Conservation (phyloP, 2,113 vertebrate species). For the Alouatta palliata region DNA sequence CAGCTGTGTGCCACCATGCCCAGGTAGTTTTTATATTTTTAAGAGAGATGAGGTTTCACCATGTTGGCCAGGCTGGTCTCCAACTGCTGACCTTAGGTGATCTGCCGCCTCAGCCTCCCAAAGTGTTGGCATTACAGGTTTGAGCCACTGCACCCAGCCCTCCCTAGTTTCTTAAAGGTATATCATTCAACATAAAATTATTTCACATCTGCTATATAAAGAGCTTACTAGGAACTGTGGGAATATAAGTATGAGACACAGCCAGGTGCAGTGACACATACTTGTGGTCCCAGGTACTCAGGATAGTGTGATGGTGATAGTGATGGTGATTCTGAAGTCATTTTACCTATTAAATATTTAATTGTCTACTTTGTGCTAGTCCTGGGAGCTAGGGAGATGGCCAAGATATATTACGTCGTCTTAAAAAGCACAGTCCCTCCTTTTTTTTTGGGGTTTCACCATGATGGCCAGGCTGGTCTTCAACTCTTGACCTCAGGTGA, state of each 20-base stretch:
- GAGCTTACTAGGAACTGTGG: not conserved
- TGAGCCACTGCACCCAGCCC: not conserved
- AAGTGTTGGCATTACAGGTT: not conserved
- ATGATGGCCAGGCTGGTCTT: too few species aligned
- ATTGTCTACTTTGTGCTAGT: not conserved
- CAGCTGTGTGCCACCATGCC: not conserved
- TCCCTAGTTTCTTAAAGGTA: not conserved
- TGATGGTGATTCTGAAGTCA: not conserved
- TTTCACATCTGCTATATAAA: not conserved
- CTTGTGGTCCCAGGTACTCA: not conserved
- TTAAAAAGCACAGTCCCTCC: not conserved
- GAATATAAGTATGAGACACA: not conserved
- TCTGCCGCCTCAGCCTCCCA: not conserved
- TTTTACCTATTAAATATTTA: slow-evolving; percentile 1
- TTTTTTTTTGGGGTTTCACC: too few species aligned
- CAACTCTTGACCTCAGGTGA: too few species aligned
- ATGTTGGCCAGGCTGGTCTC: not conserved
- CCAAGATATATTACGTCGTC: not conserved
- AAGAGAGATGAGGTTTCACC: not conserved
- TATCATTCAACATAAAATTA: not conserved
- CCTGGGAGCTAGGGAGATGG: not conserved
- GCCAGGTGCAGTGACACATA: not conserved
- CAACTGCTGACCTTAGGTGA: not conserved
- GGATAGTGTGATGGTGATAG: not conserved
- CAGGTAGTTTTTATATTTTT: not conserved